A percentile compares a stretch with the other conserved stretches of the same genome.
These are phyloP conservation scores for Drosophila atripex DNA, from an alignment of 2,888 invertebrate genomes.

Conservation along the genomic window DNA sequence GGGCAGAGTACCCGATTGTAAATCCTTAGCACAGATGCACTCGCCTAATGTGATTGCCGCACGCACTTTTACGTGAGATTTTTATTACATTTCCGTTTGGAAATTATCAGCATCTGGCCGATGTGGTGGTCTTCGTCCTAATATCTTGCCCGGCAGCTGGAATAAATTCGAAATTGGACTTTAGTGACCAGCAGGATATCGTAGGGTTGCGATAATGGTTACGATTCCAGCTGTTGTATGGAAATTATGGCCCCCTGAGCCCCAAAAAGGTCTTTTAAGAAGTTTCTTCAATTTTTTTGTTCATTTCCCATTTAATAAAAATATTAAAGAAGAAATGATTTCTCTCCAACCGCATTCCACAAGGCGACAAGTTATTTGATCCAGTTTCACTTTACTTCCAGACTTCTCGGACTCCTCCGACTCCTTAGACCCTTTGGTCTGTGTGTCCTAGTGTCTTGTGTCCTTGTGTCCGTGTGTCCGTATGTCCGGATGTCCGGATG, in stretches of 20 bases:
- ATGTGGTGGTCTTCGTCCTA: background rate
- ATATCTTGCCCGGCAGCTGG: background rate
- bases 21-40: conserved; percentile 4
- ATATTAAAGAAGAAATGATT: too few species aligned
- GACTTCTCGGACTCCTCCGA: background rate
- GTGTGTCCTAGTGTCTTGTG: too few species aligned
- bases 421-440: too few species aligned
- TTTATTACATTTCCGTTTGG: background rate
- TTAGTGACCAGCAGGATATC: too few species aligned
- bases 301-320: too few species aligned
- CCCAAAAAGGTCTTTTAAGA: background rate
- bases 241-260: conserved; percentile 5
- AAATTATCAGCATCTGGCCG: conserved; percentile 30
- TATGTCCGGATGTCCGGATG: conserved; percentile 27
- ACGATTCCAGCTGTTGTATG: conserved; percentile 17
- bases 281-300: background rate
- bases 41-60: conserved; percentile 4
- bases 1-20: background rate
- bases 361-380: background rate
- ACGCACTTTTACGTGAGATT: background rate
- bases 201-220: conserved; percentile 5
- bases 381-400: background rate
- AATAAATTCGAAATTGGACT: too few species aligned
- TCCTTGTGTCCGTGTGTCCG: background rate
- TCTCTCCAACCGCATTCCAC: background rate